phyloP scores from a whole-genome alignment of 1,140 invertebrate genomes.

The Caenorhabditis inopinata region DNA sequence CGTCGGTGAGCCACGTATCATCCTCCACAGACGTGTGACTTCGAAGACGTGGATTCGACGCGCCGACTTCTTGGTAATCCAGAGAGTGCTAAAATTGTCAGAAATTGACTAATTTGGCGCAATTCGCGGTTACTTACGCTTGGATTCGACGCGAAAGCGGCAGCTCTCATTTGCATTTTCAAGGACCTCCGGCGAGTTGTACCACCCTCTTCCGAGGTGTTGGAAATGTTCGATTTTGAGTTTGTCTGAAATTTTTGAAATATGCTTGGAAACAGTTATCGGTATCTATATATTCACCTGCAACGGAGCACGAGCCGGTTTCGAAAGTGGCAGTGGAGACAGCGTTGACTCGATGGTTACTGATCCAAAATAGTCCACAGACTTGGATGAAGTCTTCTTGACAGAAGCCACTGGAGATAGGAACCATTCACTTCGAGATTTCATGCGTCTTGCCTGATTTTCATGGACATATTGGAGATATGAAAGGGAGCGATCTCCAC shows the following conservation, averaged over 20 bases:
- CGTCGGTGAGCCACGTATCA: background rate
- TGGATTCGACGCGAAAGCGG: background rate
- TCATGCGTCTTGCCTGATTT: conserved; percentile 86
- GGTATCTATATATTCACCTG: background rate
- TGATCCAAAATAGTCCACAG: conserved; percentile 44
- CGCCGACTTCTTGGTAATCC: background rate
- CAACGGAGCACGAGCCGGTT: background rate
- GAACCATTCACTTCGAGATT: conserved; percentile 86
- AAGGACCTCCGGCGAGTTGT: background rate
- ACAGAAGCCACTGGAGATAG: background rate
- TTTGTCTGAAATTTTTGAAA: background rate
- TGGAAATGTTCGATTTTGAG: background rate
- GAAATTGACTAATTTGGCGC: too few species aligned
- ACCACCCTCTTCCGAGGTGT: background rate
- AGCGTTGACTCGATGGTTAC: background rate
- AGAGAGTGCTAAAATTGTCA: background rate
- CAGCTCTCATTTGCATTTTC: conserved; percentile 23
- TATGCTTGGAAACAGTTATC: background rate
- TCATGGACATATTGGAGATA: conserved; percentile 90
- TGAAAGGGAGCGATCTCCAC: conserved; percentile 76
- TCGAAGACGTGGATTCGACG: background rate
- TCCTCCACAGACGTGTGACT: conserved; percentile 12
- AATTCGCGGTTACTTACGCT: background rate
- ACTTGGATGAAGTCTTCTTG: conserved; percentile 49
- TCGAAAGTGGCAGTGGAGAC: background rate